These are phyloP conservation scores for Cyanocitta stelleri DNA, from an alignment of 2,113 vertebrate species.

Conservation along the genomic window DNA sequence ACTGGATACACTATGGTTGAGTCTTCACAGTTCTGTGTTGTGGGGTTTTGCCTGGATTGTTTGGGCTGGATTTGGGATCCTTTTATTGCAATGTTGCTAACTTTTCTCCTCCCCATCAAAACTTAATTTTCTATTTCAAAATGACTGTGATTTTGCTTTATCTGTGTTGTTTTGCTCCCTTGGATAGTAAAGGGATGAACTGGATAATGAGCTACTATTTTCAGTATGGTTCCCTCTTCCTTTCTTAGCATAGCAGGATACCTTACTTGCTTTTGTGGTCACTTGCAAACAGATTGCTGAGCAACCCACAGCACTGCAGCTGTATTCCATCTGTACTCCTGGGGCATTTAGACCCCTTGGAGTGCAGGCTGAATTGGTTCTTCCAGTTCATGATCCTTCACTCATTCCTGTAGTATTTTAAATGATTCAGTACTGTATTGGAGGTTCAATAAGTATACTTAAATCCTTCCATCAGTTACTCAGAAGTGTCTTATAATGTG, in stretches of 20 bases:
- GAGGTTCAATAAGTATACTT: not conserved
- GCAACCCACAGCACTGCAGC: not conserved
- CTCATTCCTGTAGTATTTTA: not conserved
- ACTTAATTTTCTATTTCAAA: not conserved
- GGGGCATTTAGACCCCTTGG: not conserved
- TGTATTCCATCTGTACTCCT: not conserved
- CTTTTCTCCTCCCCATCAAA: not conserved
- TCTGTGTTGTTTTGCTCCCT: not conserved
- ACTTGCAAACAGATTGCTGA: not conserved
- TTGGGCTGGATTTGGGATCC: not conserved
- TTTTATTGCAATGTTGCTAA: not conserved
- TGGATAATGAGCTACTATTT: not conserved
- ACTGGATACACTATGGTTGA: not conserved
- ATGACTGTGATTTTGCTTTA: not conserved
- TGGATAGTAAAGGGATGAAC: not conserved
- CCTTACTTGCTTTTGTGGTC: not conserved
- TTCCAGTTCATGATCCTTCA: not conserved
- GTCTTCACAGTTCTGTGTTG: not conserved
- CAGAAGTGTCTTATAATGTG: not conserved
- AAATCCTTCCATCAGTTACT: not conserved
- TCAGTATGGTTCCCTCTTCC: not conserved
- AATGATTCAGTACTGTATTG: not conserved
- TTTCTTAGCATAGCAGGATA: not conserved
- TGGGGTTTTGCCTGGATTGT: not conserved
- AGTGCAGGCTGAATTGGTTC: not conserved